phyloP scores from a whole-genome alignment of 2,888 invertebrate species.

The Argyresthia albistria region DNA sequence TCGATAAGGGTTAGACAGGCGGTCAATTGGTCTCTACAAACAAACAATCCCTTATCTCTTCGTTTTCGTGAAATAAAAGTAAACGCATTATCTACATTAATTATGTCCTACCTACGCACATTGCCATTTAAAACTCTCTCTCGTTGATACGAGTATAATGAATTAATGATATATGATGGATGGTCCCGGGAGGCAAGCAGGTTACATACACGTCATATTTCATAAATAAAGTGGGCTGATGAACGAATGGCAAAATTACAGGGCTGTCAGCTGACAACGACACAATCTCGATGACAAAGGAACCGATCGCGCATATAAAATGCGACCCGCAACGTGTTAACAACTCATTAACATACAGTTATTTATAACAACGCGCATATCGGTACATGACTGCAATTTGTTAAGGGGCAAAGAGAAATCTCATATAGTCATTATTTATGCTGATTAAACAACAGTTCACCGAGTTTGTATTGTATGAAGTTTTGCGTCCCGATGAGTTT shows the following conservation, averaged over 20 bases:
- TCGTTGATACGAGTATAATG: slow-evolving; percentile 16
- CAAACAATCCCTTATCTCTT: too few relatives aligned
- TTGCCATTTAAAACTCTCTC: slow-evolving; percentile 11
- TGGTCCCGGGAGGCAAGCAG: slow-evolving; percentile 17
- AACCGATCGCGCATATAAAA: slow-evolving; percentile 17
- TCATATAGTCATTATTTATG: not conserved
- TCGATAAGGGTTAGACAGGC: too few relatives aligned
- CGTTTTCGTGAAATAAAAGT: too few relatives aligned
- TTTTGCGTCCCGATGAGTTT: too few relatives aligned
- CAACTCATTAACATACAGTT: slow-evolving; percentile 1
- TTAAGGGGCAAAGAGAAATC: not conserved
- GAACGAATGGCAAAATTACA: slow-evolving; percentile 25
- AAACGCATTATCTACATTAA: too few relatives aligned
- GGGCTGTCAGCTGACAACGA: slow-evolving; percentile 25
- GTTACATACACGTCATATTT: slow-evolving; percentile 30
- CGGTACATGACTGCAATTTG: not conserved
- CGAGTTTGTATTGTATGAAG: too few relatives aligned
- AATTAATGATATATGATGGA: slow-evolving; percentile 31
- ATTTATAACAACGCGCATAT: not conserved
- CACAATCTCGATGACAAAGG: slow-evolving; percentile 21
- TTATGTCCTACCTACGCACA: too few relatives aligned
- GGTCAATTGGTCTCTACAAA: too few relatives aligned
- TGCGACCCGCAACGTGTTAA: slow-evolving; percentile 1
- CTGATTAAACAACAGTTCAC: not conserved
- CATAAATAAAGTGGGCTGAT: slow-evolving; percentile 19